phyloP scores from a whole-genome alignment of 2,888 invertebrate genomes.

The Scaptomyza parva region DNA sequence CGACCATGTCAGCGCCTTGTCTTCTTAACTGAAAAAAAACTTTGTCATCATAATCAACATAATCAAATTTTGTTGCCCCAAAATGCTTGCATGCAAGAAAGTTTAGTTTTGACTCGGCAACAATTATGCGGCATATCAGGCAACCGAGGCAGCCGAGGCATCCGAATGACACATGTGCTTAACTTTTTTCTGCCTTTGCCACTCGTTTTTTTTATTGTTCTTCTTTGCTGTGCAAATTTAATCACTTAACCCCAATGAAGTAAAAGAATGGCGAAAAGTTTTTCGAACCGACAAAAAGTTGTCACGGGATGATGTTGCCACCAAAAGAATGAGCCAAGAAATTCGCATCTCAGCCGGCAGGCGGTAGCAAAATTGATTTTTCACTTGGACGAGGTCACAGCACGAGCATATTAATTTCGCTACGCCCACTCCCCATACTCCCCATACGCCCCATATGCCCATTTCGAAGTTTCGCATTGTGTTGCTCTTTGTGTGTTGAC shows the following conservation, averaged over 20 bases:
- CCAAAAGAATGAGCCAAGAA: slow-evolving; percentile 24
- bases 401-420: slow-evolving; percentile 73
- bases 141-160: slow-evolving; percentile 11
- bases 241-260: slow-evolving; percentile 80
- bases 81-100: slow-evolving; percentile 41
- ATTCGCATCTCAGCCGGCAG: slow-evolving; percentile 1
- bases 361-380: slow-evolving; percentile 69
- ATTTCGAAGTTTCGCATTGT: slow-evolving; percentile 48
- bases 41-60: slow-evolving; percentile 57
- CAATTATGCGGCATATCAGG: slow-evolving; percentile 58
- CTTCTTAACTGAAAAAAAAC: not conserved
- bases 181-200: slow-evolving; percentile 22
- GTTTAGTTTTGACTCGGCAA: slow-evolving; percentile 50
- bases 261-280: slow-evolving; percentile 59
- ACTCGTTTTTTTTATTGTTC: not conserved
- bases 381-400: slow-evolving; percentile 69
- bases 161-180: slow-evolving; percentile 39
- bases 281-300: slow-evolving; percentile 45
- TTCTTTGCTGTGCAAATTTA: slow-evolving; percentile 68
- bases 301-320: slow-evolving; percentile 32
- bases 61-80: slow-evolving; percentile 47
- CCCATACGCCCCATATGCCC: not conserved
- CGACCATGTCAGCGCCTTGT: slow-evolving; percentile 14
- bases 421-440: slow-evolving; percentile 25
- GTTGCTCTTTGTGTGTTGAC: slow-evolving; percentile 62